Evolutionary conservation across 2,797 vertebrate species (phyloP), one percentile per base, ranked within the genome.

Genomic region (Thalassophryne amazonica): DNA sequence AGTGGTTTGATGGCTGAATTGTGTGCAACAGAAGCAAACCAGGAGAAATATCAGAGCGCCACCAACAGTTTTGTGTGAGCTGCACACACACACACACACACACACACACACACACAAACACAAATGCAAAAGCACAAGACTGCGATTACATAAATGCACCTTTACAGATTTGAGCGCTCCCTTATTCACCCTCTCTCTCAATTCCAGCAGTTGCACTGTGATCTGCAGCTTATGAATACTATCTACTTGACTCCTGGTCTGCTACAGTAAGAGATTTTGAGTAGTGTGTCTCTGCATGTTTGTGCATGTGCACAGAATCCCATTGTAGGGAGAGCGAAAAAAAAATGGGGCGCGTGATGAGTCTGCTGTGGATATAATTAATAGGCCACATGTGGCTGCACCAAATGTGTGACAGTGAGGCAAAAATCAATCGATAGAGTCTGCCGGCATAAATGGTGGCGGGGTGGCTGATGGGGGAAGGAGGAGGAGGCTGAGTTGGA

Each of bases 341-440:
- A n/a, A n/a, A n/a, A 81, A 81, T 73, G 60, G 59, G 66, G 60
- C 80, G 81, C 72, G 62, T 86, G 83, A 80, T 64, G 62, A 81
- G 76, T 86, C 78, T 78, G 82, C 83, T 84, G 84, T 86, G 83
- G 85, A 85, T 85, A 86, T 84, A 88, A 88, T 89, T 88, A 88
- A 87, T 86, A 84, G 86, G 82, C 76, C 81, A 78, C 86, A 88
- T 85, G 84, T 73, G 84, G 82, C 80, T 84, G 79, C 80, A 76
- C 82, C 85, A 82, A 86, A 88, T 88, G 83, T 86, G 86, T 88
- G 82, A 84, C 78, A 80, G 82, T 73, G 73, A 84, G 80, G 67
- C 72, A 76, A n/a, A 87, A 86, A 88, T 86, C 88, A 88, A 87
- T 87, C 80, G 77, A 87, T 86, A 80, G 74, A 66, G 79, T 83